These are phyloP conservation scores for Odocoileus virginianus DNA, from an alignment of 2,113 vertebrate species.

Conservation along the genomic window DNA sequence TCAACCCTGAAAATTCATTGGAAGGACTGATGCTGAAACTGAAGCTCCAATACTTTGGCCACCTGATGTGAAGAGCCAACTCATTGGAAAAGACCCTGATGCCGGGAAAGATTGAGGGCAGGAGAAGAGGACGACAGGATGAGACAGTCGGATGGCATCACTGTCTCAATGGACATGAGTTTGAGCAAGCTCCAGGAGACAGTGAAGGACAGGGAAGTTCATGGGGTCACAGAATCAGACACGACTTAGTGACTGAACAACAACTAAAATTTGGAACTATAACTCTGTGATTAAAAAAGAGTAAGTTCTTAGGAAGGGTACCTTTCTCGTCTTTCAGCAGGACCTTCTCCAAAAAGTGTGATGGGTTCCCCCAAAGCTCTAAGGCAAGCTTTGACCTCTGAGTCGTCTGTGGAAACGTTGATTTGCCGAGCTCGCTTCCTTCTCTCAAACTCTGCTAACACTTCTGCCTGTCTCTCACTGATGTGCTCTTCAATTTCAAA, in stretches of 20 bases:
- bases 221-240: neutral
- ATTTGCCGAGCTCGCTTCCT: slow-evolving; percentile 94
- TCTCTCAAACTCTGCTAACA: slow-evolving; percentile 94
- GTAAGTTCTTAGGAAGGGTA: slow-evolving; percentile 57
- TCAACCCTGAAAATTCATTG: neutral
- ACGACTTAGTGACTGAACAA: neutral
- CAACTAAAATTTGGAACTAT: neutral
- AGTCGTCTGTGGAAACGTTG: slow-evolving; percentile 96
- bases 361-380: slow-evolving; percentile 94
- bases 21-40: neutral
- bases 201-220: neutral
- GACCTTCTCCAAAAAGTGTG: slow-evolving; percentile 95
- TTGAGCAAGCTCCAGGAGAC: neutral
- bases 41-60: neutral
- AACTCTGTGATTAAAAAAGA: neutral
- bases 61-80: neutral
- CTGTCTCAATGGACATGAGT: neutral
- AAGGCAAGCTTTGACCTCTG: slow-evolving; percentile 94
- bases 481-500: slow-evolving; percentile 95
- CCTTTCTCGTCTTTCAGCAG: slow-evolving; percentile 95
- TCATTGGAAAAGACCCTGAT: neutral
- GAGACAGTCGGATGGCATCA: neutral
- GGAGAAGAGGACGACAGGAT: neutral
- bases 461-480: slow-evolving; percentile 93
- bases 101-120: neutral